Conservation (phyloP, 2,797 vertebrate species). For the Urocyon cinereoargenteus region DNA sequence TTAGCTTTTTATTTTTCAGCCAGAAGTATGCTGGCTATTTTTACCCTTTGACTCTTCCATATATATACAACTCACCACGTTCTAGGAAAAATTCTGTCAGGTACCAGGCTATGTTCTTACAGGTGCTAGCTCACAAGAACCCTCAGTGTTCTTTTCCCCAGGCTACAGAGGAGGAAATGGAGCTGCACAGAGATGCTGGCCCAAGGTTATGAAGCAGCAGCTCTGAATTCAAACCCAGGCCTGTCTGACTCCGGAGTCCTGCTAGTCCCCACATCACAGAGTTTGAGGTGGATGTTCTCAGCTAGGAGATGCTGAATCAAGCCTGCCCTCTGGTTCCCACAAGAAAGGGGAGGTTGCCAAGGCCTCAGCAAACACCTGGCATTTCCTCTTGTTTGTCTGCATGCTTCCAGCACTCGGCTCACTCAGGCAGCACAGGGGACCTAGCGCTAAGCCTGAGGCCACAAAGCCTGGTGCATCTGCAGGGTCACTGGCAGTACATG, state of each 20-base stretch:
- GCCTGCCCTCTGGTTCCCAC: background rate
- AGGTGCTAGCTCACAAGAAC: background rate
- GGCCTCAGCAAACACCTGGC: background rate
- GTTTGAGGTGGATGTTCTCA: background rate
- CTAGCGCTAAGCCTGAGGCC: background rate
- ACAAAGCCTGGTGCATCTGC: background rate
- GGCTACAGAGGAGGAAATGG: background rate
- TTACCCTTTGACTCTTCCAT: background rate
- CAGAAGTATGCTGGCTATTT: background rate
- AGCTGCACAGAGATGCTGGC: background rate
- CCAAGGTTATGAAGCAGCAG: background rate
- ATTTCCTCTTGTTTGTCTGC: background rate
- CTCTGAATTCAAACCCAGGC: background rate
- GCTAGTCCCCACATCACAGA: background rate
- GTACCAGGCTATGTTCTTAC: background rate
- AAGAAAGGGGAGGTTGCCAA: constrained; percentile 8
- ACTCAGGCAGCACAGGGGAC: accelerated
- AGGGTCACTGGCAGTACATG: background rate
- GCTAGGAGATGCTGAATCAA: background rate
- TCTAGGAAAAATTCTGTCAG: background rate
- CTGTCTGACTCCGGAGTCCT: background rate
- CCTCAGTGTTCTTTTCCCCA: background rate
- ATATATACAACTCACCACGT: background rate
- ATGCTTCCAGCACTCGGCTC: background rate
- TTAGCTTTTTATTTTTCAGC: background rate